Evolutionary conservation across 2,888 invertebrate genomes (phyloP).

Genomic region (Leptopterna dolabrata): DNA sequence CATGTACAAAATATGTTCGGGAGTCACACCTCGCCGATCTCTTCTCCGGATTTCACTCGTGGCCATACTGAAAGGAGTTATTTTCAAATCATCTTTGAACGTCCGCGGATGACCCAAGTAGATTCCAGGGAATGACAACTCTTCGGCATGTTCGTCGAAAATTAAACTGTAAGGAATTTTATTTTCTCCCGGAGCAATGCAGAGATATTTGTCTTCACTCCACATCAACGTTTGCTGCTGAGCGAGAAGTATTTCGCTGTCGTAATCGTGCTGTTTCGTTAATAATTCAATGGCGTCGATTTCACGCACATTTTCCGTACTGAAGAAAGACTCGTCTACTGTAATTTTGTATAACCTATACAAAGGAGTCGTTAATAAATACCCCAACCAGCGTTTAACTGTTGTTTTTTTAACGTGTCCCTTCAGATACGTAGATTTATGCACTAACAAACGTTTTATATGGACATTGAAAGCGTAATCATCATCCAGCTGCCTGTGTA

Average conservation of each 20-base stretch:
- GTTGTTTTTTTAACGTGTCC: constrained; percentile 12
- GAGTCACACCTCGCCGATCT: constrained; percentile 66
- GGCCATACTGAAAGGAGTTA: constrained; percentile 32
- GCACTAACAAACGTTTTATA: constrained; percentile 2
- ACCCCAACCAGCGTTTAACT: not conserved
- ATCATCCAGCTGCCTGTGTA: constrained; percentile 2
- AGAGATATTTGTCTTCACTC: constrained; percentile 33
- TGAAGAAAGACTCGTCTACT: constrained; percentile 17
- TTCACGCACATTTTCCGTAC: not conserved
- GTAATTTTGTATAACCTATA: constrained; percentile 10
- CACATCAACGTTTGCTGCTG: constrained; percentile 25
- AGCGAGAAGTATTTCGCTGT: constrained; percentile 17
- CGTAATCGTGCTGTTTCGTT: not conserved
- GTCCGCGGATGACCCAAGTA: constrained; percentile 38
- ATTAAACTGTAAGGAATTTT: not conserved
- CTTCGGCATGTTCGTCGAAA: constrained; percentile 35
- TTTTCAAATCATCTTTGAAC: constrained; percentile 5
- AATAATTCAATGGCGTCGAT: constrained; percentile 9
- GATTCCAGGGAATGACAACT: constrained; percentile 42
- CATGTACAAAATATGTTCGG: constrained; percentile 65
- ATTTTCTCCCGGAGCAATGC: constrained; percentile 3
- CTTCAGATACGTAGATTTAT: constrained; percentile 2
- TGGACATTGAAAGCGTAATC: constrained; percentile 19
- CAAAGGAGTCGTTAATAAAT: constrained; percentile 3
- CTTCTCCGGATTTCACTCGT: constrained; percentile 64